phyloP scores from a whole-genome alignment of 1,140 invertebrate species.

The Phocides pigmalion region DNA sequence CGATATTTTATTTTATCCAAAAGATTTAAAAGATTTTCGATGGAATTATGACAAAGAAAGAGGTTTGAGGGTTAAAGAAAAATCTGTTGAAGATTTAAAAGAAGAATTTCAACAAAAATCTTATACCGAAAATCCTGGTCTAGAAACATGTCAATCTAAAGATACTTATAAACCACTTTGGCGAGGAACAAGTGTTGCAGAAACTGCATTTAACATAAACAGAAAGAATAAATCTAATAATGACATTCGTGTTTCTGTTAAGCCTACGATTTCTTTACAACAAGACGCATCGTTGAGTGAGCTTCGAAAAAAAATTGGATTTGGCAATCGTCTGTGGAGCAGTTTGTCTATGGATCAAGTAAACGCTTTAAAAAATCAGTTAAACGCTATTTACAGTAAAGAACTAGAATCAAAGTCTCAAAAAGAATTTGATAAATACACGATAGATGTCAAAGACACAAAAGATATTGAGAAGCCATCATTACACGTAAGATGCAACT shows the following conservation, averaged over 20 bases:
- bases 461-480: conserved; percentile 70
- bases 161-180: conserved; percentile 92
- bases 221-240: conserved; percentile 73
- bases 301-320: conserved; percentile 83
- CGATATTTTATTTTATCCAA: conserved; percentile 91
- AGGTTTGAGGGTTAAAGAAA: conserved; percentile 91
- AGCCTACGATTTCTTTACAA: conserved; percentile 48
- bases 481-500: conserved; percentile 89
- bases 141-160: conserved; percentile 83
- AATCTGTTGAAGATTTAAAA: conserved; percentile 93
- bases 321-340: conserved; percentile 91
- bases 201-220: conserved; percentile 88
- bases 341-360: conserved; percentile 94
- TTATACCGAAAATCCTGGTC: conserved; percentile 75
- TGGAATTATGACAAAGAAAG: conserved; percentile 90
- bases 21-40: conserved; percentile 87
- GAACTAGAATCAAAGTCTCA: conserved; percentile 76
- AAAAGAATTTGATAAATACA: conserved; percentile 78
- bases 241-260: conserved; percentile 34
- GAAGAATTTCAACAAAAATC: conserved; percentile 87
- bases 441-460: conserved; percentile 85
- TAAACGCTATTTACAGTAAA: conserved; percentile 92
- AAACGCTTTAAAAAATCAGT: conserved; percentile 90
- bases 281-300: conserved; percentile 65
- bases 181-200: conserved; percentile 91